Evolutionary conservation across 1,140 invertebrate genomes (phyloP), one percentile per base, ranked within the genome.

Genomic region (Arion vulgaris): DNA sequence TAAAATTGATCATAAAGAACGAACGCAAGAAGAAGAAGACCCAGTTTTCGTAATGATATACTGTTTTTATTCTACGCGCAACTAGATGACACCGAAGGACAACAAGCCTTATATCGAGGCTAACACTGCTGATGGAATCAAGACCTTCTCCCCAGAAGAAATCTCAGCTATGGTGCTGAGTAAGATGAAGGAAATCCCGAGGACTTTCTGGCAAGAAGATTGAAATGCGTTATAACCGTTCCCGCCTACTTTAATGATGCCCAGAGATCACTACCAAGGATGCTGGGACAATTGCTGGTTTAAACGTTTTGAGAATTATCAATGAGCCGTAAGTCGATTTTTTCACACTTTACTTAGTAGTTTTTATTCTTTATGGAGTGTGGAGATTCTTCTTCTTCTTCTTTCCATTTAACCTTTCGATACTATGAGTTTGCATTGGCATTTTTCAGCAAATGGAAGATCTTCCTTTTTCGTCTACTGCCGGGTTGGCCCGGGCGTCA

Each of bases 221-320:
- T 96, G n/a, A 97, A 99, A 91, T 98, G 98, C 84, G 98, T 99
- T 19, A 97, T 99, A n/a, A 99, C 98, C 2, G 98, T 99, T 0
- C 98, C 98, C 15, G 98, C 98, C 81, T 99, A 99, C 92, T 99
- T 99, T 95, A 99, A 99, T 98, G 99, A 93, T 97, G 97, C 84
- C 98, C 99, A 93, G 95, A 98, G 93, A 98, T 98, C 93, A 98
- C 98, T 2, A 99, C 98, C 39, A 99, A 99, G 87, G 94, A 95
- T 92, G 95, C 94, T 81, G 95, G 95, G 62, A 90, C 89, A 38
- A 95, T 95, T 90, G 96, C 98, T 86, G 98, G 98, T 86, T 94
- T 99, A 68, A 96, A 96, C 87, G 98, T 99, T 1, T 98, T 99
- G 97, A 95, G 99, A 93, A 99, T 99, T 88, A 99, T 99, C 90